Conservation (phyloP, 1,140 invertebrate genomes). For the Medauroidea extradentata region DNA sequence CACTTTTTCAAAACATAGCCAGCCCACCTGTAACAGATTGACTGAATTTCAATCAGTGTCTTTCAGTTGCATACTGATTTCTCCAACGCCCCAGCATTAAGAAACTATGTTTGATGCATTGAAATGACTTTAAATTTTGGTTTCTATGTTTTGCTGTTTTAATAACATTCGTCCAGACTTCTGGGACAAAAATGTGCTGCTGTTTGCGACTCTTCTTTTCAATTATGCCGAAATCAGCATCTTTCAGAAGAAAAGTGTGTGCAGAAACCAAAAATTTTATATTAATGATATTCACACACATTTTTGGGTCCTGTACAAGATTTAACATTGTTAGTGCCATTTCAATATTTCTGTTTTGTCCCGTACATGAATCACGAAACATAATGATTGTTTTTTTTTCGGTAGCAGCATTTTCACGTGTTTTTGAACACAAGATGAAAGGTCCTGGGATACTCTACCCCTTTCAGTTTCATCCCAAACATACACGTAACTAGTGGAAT, state of each 20-base stretch:
- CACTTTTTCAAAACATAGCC: constrained; percentile 17
- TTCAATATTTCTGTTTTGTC: constrained; percentile 34
- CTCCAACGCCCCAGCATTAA: neutral
- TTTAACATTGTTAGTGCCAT: constrained; percentile 26
- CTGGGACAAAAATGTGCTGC: neutral
- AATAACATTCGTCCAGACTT: constrained; percentile 1
- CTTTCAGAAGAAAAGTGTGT: constrained; percentile 28
- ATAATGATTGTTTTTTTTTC: constrained; percentile 27
- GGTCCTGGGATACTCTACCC: constrained; percentile 29
- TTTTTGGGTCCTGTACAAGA: constrained; percentile 25
- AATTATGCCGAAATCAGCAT: constrained; percentile 25
- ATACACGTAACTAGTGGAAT: constrained; percentile 25
- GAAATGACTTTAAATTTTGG: constrained; percentile 7
- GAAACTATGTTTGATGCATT: constrained; percentile 8
- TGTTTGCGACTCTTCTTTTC: constrained; percentile 7
- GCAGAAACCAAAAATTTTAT: constrained; percentile 31
- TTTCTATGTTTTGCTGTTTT: constrained; percentile 1
- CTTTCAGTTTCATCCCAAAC: constrained; percentile 27
- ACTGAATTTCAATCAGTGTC: neutral
- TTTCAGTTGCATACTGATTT: no score
- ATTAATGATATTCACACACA: constrained; percentile 22
- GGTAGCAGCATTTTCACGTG: constrained; percentile 26
- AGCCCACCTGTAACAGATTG: constrained; percentile 13
- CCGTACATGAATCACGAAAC: constrained; percentile 30
- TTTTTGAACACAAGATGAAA: constrained; percentile 22